Conservation (phyloP, 2,888 invertebrate species). For the Dysmachus trigonus region DNA sequence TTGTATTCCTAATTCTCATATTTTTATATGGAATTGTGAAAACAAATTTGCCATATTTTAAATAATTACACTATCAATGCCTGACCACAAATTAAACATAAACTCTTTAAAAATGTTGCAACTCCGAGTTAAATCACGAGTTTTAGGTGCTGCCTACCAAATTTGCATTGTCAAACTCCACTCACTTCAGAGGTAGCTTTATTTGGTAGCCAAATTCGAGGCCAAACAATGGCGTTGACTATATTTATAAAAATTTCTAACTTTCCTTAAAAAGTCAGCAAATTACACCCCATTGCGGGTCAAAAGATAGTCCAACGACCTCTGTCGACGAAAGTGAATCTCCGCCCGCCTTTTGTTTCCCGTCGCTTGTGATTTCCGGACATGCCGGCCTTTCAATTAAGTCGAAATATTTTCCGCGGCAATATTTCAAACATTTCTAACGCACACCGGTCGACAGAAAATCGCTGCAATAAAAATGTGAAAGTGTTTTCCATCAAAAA, state of each 20-base stretch:
- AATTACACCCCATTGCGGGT: background rate
- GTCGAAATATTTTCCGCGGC: background rate
- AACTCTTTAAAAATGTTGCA: background rate
- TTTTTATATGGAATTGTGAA: background rate
- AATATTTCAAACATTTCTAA: background rate
- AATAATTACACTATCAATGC: background rate
- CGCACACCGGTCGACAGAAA: conserved; percentile 1
- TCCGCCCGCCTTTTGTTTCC: background rate
- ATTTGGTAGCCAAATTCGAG: background rate
- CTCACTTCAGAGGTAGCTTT: background rate
- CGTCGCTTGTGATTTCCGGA: background rate
- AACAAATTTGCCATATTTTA: background rate
- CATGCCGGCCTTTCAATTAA: background rate
- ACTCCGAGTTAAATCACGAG: background rate
- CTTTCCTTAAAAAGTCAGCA: background rate
- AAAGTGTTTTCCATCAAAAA: conserved; percentile 5
- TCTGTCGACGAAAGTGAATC: background rate
- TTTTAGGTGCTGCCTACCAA: background rate
- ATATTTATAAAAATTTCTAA: background rate
- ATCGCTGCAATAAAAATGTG: conserved; percentile 12
- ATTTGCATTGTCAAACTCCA: background rate
- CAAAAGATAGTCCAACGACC: background rate
- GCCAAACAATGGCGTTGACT: background rate
- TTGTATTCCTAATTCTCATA: background rate
- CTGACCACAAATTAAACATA: too few relatives aligned